Evolutionary conservation across 92 coral and sea anemone species (phyloP), one percentile per base, ranked within the genome.

Genomic region (Desmophyllum pertusum): DNA sequence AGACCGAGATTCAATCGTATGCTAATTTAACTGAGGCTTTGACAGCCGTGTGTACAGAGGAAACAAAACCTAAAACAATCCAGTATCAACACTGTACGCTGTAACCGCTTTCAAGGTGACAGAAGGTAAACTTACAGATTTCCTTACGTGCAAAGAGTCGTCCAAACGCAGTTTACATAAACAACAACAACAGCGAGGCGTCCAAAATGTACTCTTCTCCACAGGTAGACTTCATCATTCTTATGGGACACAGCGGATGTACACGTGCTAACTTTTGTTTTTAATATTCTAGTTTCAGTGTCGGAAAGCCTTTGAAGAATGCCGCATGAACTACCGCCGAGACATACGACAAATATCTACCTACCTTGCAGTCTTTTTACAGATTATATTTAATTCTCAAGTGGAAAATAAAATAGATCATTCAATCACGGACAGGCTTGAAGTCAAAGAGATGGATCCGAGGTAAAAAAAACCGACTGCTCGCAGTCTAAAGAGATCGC

Each of bases 1-100:
- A 41, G 79, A 73, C 62, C 67, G 67, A 48, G 53, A 71, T 57
- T 53, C 61, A 43, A 62, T 52, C 87, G 63, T 85, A 89, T 89
- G 93, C 93, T 81, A 89, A 89, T 89, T 89, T 61, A 19, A 31
- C 57, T 73, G 64, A 59, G 79, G 73, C 57, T 66, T 17, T 79
- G 79, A 78, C 87, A 73, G 53, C 55, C 76, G 35, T 48, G 86
- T 66, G 84, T 63, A 84, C 89, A 84, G 25, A 73, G 46, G 86
- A 66, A 79, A 65, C 92, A 78, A 89, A 83, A 79, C 83, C 69
- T 75, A 79, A 78, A 30, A 70, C 88, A 61, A 65, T 73, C 79
- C 74, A 61, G 73, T 78, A 78, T 76, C 67, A 84, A 84, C 92
- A 84, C n/a, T n/a, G 74, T 52, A 37, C 48, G 59, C 45, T 59